Conservation (phyloP, 2,797 vertebrate genomes). For the Scolopax rusticola region DNA sequence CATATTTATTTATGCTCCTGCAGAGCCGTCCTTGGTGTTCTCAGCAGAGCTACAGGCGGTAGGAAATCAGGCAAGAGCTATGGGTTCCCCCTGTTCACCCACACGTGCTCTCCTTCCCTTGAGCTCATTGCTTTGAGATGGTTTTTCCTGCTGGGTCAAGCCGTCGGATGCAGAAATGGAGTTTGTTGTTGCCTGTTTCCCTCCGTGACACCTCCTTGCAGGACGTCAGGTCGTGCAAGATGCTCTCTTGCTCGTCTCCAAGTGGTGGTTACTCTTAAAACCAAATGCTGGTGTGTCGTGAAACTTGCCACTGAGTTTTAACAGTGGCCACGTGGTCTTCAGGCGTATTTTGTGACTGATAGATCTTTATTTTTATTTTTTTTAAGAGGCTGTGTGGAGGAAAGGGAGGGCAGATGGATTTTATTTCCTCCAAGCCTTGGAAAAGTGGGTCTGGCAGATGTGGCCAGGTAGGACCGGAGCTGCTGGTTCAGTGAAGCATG, state of each 20-base stretch:
- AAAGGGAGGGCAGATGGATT: neutral
- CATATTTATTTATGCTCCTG: neutral
- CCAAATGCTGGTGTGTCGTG: neutral
- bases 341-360: neutral
- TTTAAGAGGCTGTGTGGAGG: fast-evolving
- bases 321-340: neutral
- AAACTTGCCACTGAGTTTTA: neutral
- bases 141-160: neutral
- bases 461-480: neutral
- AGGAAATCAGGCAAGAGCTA: neutral
- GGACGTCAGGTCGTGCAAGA: neutral
- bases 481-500: neutral
- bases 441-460: neutral
- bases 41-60: neutral
- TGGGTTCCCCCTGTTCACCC: neutral
- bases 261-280: neutral
- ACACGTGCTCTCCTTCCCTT: neutral
- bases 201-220: neutral
- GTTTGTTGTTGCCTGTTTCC: neutral
- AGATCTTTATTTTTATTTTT: neutral
- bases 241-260: neutral
- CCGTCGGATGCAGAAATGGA: neutral
- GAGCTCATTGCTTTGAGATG: neutral
- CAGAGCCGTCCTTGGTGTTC: neutral
- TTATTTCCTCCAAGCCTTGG: neutral